Base-by-base conservation (phyloP, 2,113 vertebrate species). In the Hippocampus comes region DNA sequence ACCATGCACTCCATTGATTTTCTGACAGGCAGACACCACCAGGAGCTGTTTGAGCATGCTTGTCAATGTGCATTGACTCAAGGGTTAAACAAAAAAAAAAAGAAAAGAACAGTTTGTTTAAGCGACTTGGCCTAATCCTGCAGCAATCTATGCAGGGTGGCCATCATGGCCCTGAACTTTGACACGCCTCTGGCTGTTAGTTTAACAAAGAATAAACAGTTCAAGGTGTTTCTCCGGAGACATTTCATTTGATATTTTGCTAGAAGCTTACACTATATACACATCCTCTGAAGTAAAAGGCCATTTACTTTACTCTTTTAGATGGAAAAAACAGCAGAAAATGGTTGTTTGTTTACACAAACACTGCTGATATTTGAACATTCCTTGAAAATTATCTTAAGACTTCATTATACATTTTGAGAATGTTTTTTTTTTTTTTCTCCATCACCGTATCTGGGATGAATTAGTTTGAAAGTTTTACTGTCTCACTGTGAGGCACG, bases 21-120 rank as follows among this genome's bases (percentile, higher is more conserved):
- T 53, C 82, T 91, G 87, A 92, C 81, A 80, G 86, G 78, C 86
- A 89, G 79, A 68, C 63, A 81, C 51, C 68, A 74, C 76, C 67
- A 63, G 72, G 65, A 79, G 67, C 0, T 2, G 25, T 57, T 34
- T 80, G 68, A 71, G n/a, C 56, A 27, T 3, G 9, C 48, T 38
- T 43, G 60, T 42, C 21, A 17, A 68, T 68, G 66, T 15, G 51
- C 49, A 27, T 25, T 56, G 57, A 68, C 7, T 76, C 30, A 72
- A 72, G 25, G 20, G 43, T 49, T 65, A 5, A 10, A 59, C 63
- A 74, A 80, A 74, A 5, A 11, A 68, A 56, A 65, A 1, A 9
- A 59, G 63, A 74, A 80, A 74, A 5, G 14, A 68, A 30, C 51
- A 56, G 43, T 46, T 55, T 69, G 59, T 75, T 43, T 70, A 63